A percentile compares a stretch with the other conserved stretches of the same genome.
Evolutionary conservation across 2,797 vertebrate species (phyloP).

Genomic region (Eurystomus glaucurus): DNA sequence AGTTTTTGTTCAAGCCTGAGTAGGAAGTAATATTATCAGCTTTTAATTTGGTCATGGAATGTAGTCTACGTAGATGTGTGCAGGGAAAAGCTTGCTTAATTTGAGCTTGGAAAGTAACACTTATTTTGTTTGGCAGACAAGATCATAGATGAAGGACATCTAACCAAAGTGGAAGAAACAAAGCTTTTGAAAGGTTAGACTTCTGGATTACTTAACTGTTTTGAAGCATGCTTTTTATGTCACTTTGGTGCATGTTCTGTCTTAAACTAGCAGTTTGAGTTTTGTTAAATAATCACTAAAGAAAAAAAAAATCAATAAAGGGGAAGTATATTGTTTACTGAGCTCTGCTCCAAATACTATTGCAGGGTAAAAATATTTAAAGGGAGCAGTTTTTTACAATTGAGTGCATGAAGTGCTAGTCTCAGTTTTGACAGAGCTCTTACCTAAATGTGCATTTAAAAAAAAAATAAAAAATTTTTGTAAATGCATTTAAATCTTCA

Average conservation of each 20-base stretch:
- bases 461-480: background rate
- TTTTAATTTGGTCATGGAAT: conserved; percentile 91
- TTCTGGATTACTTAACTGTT: conserved; percentile 61
- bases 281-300: background rate
- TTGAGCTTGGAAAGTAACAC: conserved; percentile 81
- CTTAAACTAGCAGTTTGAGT: background rate
- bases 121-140: conserved; percentile 89
- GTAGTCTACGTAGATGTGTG: conserved; percentile 72
- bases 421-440: background rate
- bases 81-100: conserved; percentile 76
- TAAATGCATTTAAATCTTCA: background rate
- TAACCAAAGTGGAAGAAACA: conserved; percentile 87
- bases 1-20: conserved; percentile 78
- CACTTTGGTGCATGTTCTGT: conserved; percentile 46
- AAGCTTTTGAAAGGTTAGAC: conserved; percentile 88
- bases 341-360: background rate
- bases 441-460: background rate
- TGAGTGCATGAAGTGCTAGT: background rate
- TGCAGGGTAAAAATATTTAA: background rate
- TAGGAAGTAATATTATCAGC: conserved; percentile 81
- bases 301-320: background rate
- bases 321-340: background rate
- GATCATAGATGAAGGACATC: conserved; percentile 88
- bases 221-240: conserved; percentile 60
- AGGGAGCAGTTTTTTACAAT: background rate